Evolutionary conservation across 2,888 invertebrate species (phyloP), one percentile per base, ranked within the genome.

Genomic region (Noctuana brunneofusca): DNA sequence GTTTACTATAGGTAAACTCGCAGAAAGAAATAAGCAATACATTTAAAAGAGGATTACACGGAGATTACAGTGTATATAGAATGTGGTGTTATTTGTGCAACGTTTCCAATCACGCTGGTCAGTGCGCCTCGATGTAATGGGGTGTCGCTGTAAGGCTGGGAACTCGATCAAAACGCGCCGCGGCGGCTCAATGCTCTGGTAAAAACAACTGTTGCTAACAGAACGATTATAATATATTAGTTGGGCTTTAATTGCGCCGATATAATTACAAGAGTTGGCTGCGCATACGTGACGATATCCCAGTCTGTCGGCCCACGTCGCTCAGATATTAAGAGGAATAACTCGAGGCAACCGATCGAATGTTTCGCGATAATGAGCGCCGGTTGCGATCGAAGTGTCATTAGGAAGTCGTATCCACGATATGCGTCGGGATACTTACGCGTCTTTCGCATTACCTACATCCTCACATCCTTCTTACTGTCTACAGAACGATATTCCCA

Each of bases 211-310:
- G 81, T 84, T 82, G 84, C 86, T 87, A 83, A 89, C 87, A 78
- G 85, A 87, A 83, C 90, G 87, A 89, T 91, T 91, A 91, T 91
- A 90, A 88, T 91, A 90, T 91, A 91, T 91, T 91, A 90, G 91
- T 89, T 85, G 80, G 79, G 74, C 81, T 87, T 87, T 91, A 91
- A 91, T 90, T 90, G 89, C 84, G 79, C 75, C 86, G 87, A 91
- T 91, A 91, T 91, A 91, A 91, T 91, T 89, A 90, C 84, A 81
- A 71, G 81, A 83, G 83, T 84, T 79, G 78, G 78, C 78, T 71
- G 83, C 74, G 81, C 78, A 86, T 84, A 90, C 91, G 91, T 91
- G 91, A 89, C 89, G 85, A 91, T 91, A 91, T 90, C 85, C 90
- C 86, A 81, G 73, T 76, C 79, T 79, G 74, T 76, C 83, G 79